A percentile compares a stretch with the other conserved stretches of the same genome.
phyloP scores from a whole-genome alignment of 2,113 vertebrate species.

The Centropus bengalensis region DNA sequence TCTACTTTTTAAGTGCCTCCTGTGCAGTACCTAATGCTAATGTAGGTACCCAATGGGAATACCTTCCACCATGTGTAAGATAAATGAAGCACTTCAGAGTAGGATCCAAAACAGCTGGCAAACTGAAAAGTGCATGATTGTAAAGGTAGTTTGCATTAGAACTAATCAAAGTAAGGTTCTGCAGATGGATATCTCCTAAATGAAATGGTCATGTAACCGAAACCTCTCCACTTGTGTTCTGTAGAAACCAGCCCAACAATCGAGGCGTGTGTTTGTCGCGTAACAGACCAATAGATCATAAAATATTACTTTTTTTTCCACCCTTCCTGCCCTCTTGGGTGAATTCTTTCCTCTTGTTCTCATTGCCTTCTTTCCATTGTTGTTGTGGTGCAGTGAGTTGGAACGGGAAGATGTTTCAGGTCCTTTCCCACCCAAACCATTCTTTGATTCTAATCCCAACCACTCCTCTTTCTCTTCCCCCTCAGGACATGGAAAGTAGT shows the following conservation, averaged over 20 bases:
- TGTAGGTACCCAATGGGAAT: slow-evolving; percentile 6
- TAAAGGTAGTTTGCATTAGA: slow-evolving; percentile 6
- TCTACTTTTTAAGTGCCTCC: background rate
- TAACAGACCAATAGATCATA: background rate
- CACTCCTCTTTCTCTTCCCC: background rate
- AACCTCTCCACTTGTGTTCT: background rate
- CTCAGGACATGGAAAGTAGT: background rate
- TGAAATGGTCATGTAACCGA: background rate
- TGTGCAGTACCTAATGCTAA: background rate
- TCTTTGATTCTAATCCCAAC: background rate
- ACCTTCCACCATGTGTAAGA: background rate
- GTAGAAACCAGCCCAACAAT: background rate
- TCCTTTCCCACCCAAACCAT: too few species aligned
- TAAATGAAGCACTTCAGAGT: background rate
- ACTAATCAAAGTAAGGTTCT: slow-evolving; percentile 25
- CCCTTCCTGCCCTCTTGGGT: background rate
- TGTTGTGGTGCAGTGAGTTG: background rate
- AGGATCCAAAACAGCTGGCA: slow-evolving; percentile 15
- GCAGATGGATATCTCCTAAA: background rate
- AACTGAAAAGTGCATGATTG: background rate
- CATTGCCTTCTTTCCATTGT: background rate
- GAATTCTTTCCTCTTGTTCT: background rate
- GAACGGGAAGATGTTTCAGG: too few species aligned
- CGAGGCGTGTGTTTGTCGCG: background rate
- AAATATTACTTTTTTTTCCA: background rate